phyloP scores from a whole-genome alignment of 64 coral and sea anemone genomes.

The Actinia tenebrosa region DNA sequence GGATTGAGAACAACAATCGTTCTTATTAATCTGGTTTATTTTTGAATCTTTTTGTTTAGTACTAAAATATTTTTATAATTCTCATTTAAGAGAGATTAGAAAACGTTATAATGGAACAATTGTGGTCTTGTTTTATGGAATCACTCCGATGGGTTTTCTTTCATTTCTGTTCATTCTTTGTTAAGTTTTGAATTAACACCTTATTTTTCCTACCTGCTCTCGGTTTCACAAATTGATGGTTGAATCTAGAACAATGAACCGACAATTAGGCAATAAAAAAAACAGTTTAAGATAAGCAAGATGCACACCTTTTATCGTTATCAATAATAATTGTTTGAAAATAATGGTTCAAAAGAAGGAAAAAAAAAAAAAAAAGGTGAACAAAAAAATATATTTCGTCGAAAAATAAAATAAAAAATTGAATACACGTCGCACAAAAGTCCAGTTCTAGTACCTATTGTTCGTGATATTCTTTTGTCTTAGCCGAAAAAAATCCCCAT shows the following conservation, averaged over 20 bases:
- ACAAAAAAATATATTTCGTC: background rate
- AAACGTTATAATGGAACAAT: background rate
- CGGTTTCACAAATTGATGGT: background rate
- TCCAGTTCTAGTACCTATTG: background rate
- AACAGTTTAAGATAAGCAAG: conserved; percentile 5
- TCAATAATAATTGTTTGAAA: background rate
- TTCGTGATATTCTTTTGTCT: background rate
- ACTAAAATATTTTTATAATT: conserved; percentile 9
- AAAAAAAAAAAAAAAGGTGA: background rate
- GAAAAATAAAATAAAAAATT: background rate
- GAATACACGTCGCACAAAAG: background rate
- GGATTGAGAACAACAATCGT: background rate
- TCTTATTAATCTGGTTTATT: background rate
- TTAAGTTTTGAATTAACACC: background rate
- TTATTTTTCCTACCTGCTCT: background rate
- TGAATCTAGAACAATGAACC: conserved; percentile 2
- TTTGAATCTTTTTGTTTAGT: background rate
- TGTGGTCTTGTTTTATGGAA: background rate
- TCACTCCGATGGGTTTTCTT: background rate
- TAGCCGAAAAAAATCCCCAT: background rate
- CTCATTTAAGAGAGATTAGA: background rate
- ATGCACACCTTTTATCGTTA: background rate
- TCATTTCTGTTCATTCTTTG: background rate
- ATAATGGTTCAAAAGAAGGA: background rate
- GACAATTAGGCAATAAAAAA: background rate